Evolutionary conservation across 1,140 invertebrate species (phyloP), one percentile per base, ranked within the genome.

Genomic region (Oncopeltus fasciatus): DNA sequence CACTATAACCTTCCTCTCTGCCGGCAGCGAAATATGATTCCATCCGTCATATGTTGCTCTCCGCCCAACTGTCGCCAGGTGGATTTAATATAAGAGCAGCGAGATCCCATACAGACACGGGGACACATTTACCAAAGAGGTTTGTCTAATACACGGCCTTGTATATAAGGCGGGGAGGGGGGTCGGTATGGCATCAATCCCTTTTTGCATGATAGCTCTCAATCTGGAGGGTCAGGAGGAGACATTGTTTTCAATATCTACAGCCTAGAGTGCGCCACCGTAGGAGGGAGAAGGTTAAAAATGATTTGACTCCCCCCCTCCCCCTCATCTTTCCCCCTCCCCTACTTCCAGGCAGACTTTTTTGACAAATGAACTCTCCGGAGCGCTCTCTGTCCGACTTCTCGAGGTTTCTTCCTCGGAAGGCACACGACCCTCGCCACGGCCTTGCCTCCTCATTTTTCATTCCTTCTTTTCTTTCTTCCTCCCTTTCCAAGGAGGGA

Each of bases 1-100:
- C 31, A 38, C 31, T 8, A n/a, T n/a, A n/a, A n/a, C n/a, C n/a
- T n/a, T n/a, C n/a, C n/a, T n/a, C n/a, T n/a, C n/a, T n/a, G n/a
- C 47, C 28, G 29, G 59, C 62, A 61, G 63, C 64, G 64, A 62
- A 61, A 66, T 66, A 66, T 66, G 62, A 66, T 66, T 66, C 59
- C 65, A 66, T 66, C 65, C 64, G 65, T 66, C 63, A 64, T 64
- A 64, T 64, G 31, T 38, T 47, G 49, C 26, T 46, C 27, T 44
- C 38, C 59, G 44, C 26, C 62, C 59, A 63, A 63, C 60, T 63
- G 59, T 64, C 65, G 59, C 65, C n/a, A 66, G 65, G 65, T 66
- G 62, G 61, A 56, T 61, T 62, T 64, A 66, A 64, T 66, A 64
- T 64, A 57, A 31, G 29, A 28, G 56, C 31, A 38, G 31, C 14